Conservation (phyloP, 2,797 vertebrate genomes). For the Merluccius polli region DNA sequence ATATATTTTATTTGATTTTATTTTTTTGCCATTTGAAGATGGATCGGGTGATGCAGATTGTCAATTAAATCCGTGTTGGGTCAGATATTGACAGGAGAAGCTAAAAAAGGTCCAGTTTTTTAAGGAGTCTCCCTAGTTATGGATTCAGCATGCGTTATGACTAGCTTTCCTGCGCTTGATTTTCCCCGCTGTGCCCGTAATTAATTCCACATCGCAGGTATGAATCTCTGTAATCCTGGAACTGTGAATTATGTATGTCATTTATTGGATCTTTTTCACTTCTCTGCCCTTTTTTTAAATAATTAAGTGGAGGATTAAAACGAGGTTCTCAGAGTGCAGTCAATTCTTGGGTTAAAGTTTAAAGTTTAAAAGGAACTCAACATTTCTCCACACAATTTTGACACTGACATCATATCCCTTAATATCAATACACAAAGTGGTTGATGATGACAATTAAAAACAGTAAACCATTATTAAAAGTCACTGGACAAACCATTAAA, state of each 20-base stretch:
- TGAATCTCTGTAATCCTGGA: constrained; percentile 69
- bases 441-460: not conserved
- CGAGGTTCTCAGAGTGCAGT: constrained; percentile 49
- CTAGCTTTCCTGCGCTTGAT: constrained; percentile 63
- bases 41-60: constrained; percentile 56
- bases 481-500: not conserved
- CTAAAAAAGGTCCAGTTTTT: constrained; percentile 56
- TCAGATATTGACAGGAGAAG: constrained; percentile 61
- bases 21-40: constrained; percentile 9
- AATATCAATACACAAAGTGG: not conserved
- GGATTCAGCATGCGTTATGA: constrained; percentile 72
- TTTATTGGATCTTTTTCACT: constrained; percentile 69
- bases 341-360: not conserved
- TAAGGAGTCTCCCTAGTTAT: constrained; percentile 62
- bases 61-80: constrained; percentile 66
- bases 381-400: not conserved
- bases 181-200: constrained; percentile 62
- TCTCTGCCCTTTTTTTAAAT: constrained; percentile 59
- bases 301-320: constrained; percentile 57
- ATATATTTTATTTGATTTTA: constrained; percentile 9
- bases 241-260: constrained; percentile 74
- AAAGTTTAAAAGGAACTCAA: not conserved
- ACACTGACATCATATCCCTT: not conserved
- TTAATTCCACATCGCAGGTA: constrained; percentile 67
- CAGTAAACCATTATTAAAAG: not conserved